These are phyloP conservation scores for Leptopterna dolabrata DNA, from an alignment of 2,888 invertebrate genomes.

Conservation along the genomic window DNA sequence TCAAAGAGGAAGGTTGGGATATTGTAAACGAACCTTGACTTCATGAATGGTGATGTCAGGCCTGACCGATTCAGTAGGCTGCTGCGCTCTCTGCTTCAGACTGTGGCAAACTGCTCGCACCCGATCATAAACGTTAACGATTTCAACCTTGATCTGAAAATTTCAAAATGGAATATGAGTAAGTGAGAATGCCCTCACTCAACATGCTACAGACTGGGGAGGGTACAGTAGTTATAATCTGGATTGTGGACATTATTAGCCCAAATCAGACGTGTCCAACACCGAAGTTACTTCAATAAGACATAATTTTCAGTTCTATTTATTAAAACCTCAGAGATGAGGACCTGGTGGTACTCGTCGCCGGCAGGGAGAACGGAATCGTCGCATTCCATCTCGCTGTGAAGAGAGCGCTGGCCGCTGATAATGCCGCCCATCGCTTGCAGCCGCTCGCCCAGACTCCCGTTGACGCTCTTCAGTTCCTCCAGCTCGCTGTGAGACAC, in stretches of 20 bases:
- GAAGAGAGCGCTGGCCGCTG: constrained; percentile 76
- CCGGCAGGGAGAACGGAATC: constrained; percentile 62
- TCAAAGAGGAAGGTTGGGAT: too few relatives aligned
- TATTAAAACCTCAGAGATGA: background rate
- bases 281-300: too few relatives aligned
- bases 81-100: constrained; percentile 74
- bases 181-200: background rate
- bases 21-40: constrained; percentile 62
- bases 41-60: constrained; percentile 66
- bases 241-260: too few relatives aligned
- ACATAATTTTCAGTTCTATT: background rate
- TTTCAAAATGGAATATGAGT: background rate
- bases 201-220: too few relatives aligned
- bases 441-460: constrained; percentile 77
- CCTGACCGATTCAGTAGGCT: constrained; percentile 66
- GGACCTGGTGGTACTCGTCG: constrained; percentile 63
- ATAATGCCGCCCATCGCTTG: constrained; percentile 70
- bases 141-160: constrained; percentile 68
- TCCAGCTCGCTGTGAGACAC: constrained; percentile 73
- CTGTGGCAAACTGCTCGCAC: constrained; percentile 79
- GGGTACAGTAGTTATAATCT: too few relatives aligned
- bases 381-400: constrained; percentile 90
- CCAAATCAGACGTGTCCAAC: too few relatives aligned
- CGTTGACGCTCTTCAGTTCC: constrained; percentile 78
- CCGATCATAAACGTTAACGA: constrained; percentile 72